Evolutionary conservation across 2,797 vertebrate genomes (phyloP), one percentile per base, ranked within the genome.

Genomic region (Iguana delicatissima): DNA sequence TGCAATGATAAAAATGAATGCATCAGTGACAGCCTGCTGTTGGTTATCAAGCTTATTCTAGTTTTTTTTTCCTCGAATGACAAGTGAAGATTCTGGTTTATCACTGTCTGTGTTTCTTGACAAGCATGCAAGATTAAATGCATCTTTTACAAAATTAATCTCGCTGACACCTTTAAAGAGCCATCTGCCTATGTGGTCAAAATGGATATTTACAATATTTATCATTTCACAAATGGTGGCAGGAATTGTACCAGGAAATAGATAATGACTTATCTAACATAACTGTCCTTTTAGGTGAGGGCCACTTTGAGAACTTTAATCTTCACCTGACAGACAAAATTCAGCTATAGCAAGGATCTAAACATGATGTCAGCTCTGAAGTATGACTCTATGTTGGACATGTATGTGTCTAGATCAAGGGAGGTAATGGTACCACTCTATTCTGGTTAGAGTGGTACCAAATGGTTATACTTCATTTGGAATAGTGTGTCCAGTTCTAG

Each of bases 171-270:
- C 32, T 90, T 57, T 2, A 83, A 57, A 9, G 9, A 16, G 1
- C 79, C 13, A 92, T 72, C 9, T 73, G 62, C 73, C 72, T 87
- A 13, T 16, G 13, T 22, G 29, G 16, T 22, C 32, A 76, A 62
- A 90, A 86, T 29, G 67, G 29, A 35, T 62, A 62, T 81, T 72
- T 81, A 26, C 77, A 73, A 81, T 73, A 73, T 81, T 90, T 86
- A 72, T 72, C 76, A 50, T 59, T 81, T 90, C 72, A 64, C 67
- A 81, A 50, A 16, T 85, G 42, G 42, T 62, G 22, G 5, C 55
- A 89, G n/a, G n/a, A 24, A 38, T 86, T 86, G 50, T 12, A 62
- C 59, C 77, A 90, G 64, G 38, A 86, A 74, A 24, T 22, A 52
- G 32, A 74, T 32, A 24, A 50, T 46, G 72, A 79, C 83, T 69